Evolutionary conservation across 1,140 invertebrate genomes (phyloP), one percentile per base, ranked within the genome.

Genomic region (Drosophila parvula): DNA sequence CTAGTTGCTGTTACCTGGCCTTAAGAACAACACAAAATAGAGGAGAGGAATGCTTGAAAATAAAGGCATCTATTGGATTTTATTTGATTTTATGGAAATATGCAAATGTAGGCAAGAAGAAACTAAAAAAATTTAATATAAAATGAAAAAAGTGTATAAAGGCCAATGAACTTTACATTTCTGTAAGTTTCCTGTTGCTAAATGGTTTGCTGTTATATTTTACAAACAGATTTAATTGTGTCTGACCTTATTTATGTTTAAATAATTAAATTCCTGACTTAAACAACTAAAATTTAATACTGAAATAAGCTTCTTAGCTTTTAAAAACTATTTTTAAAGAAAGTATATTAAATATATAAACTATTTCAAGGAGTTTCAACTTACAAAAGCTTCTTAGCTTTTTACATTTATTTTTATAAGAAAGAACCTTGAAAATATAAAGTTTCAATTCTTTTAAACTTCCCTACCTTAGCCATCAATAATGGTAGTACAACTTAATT

Each of bases 21-120:
- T 6, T n/a, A 44, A 65, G 43, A 68, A 68, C 34, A 50, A 11
- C n/a, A 6, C 10, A 12, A 45, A 28, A 11, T 18, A 36, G 16
- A 12, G 40, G 22, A 36, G 30, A 8, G 30, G 34, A 57, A n/a
- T 38, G 27, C 38, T 27, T 27, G 12, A 16, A 43, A 28, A n/a
- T 11, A 9, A 2, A 4, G 62, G 16, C 10, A 36, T 11, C 0
- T 34, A 11, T 45, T 18, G 27, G 22, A 14, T 5, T 36, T 45
- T 36, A 36, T 65, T 36, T 16, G n/a, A 18, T 36, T 64, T 45
- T 32, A 44, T 34, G 34, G 30, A 44, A 27, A 60, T 14, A 16
- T 34, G 14, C 14, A 59, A 43, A 27, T 11, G 4, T 38, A 30
- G 3, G 0, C 27, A 11, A 50, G 10, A 12, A 22, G 36, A 8